Evolutionary conservation across 2,113 vertebrate species (phyloP).

Genomic region (Uropsilus gracilis): DNA sequence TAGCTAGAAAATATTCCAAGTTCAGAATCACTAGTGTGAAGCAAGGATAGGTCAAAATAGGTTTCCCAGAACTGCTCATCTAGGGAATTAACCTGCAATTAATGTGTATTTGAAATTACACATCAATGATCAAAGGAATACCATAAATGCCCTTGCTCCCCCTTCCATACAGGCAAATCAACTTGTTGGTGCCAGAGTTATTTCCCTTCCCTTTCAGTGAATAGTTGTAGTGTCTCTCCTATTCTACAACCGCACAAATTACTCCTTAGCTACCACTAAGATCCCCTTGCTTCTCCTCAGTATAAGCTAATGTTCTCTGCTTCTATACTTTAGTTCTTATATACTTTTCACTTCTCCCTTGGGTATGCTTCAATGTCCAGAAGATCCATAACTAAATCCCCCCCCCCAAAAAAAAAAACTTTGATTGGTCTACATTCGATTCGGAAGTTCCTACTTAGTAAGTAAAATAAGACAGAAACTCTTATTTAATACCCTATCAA

Average conservation of each 20-base stretch:
- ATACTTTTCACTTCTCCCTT: not conserved
- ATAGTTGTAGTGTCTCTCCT: not conserved
- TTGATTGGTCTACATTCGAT: not conserved
- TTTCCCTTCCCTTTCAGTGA: not conserved
- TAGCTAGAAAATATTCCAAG: not conserved
- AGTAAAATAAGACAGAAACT: not conserved
- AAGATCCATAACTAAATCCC: not conserved
- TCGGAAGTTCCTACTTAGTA: not conserved
- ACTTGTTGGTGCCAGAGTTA: no score
- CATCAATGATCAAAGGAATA: not conserved
- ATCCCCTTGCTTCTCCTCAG: not conserved
- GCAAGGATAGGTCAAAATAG: not conserved
- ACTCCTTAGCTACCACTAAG: not conserved
- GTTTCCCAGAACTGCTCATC: not conserved
- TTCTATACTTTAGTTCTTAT: not conserved
- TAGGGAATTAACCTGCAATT: not conserved
- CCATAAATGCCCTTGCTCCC: not conserved
- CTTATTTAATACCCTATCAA: not conserved
- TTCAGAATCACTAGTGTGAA: not conserved
- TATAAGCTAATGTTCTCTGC: fast-evolving
- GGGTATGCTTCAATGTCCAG: not conserved
- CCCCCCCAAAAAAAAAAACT: not conserved
- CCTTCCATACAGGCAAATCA: not conserved
- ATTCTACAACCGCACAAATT: fast-evolving
- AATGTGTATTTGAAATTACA: not conserved